phyloP scores from a whole-genome alignment of 2,888 invertebrate genomes.

The Perdita meconis region DNA sequence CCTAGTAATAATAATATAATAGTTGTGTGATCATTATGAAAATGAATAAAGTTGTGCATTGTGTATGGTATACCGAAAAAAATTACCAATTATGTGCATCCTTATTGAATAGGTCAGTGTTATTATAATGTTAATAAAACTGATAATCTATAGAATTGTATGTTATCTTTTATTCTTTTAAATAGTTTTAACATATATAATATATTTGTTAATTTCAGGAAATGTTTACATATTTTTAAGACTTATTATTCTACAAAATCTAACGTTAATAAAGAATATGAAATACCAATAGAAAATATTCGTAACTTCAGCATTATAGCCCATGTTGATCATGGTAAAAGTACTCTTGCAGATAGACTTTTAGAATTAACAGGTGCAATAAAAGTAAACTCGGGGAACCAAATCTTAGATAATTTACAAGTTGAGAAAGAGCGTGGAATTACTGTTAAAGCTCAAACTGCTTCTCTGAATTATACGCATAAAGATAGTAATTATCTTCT shows the following conservation, averaged over 20 bases:
- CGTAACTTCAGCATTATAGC: conserved; percentile 99
- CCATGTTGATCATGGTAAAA: conserved; percentile 99
- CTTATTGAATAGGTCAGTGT: conserved; percentile 39
- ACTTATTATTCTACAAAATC: conserved; percentile 24
- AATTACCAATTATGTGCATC: conserved; percentile 15
- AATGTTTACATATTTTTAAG: neutral
- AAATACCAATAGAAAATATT: conserved; percentile 86
- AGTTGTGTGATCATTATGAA: conserved; percentile 32
- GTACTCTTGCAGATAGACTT: conserved; percentile 97
- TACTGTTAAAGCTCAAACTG: conserved; percentile 99
- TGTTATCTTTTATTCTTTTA: neutral
- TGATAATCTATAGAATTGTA: neutral
- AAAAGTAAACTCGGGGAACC: conserved; percentile 88
- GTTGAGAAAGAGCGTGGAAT: conserved; percentile 98
- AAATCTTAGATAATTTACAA: conserved; percentile 91
- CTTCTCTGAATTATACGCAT: conserved; percentile 92
- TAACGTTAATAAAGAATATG: conserved; percentile 59
- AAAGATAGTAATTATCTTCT: conserved; percentile 90
- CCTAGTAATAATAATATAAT: too few relatives aligned
- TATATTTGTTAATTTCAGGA: conserved; percentile 31
- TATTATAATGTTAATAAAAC: neutral
- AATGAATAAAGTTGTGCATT: conserved; percentile 18
- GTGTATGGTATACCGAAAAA: neutral
- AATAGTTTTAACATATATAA: neutral
- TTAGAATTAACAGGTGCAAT: conserved; percentile 95